phyloP scores from a whole-genome alignment of 2,888 invertebrate genomes.

The Tineola bisselliella region DNA sequence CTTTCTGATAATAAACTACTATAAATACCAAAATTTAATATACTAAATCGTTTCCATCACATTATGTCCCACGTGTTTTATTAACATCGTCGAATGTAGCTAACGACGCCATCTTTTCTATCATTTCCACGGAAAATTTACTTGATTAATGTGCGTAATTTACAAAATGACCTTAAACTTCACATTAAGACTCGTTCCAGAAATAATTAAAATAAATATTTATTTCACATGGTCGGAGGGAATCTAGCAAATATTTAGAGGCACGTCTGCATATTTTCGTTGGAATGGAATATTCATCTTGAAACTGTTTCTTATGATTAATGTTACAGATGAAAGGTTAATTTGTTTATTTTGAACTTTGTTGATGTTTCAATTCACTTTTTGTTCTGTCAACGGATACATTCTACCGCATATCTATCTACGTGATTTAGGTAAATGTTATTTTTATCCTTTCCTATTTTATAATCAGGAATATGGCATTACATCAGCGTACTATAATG shows the following conservation, averaged over 20 bases:
- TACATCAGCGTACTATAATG: slow-evolving; percentile 20
- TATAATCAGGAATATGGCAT: neutral
- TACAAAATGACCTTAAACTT: slow-evolving; percentile 11
- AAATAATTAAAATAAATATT: slow-evolving; percentile 12
- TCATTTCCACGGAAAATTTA: neutral
- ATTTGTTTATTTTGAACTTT: slow-evolving; percentile 1
- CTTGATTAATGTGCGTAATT: slow-evolving; percentile 2
- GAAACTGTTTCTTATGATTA: slow-evolving; percentile 15
- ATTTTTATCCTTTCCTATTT: neutral
- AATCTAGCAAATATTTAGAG: neutral
- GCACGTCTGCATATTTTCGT: neutral
- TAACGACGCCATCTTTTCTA: neutral
- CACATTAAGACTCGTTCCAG: neutral
- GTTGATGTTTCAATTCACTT: neutral
- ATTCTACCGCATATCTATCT: neutral
- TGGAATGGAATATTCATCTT: slow-evolving; percentile 3
- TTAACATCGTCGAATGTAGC: neutral
- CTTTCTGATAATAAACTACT: too few relatives aligned
- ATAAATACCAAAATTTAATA: too few relatives aligned
- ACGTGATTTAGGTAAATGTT: neutral
- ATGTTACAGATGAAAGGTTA: slow-evolving; percentile 18
- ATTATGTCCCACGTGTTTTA: neutral
- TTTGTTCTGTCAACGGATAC: neutral
- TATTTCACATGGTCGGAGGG: neutral
- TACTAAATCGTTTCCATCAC: too few relatives aligned